Evolutionary conservation across 1,140 invertebrate species (phyloP), one percentile per base, ranked within the genome.

Genomic region (Popillia japonica): DNA sequence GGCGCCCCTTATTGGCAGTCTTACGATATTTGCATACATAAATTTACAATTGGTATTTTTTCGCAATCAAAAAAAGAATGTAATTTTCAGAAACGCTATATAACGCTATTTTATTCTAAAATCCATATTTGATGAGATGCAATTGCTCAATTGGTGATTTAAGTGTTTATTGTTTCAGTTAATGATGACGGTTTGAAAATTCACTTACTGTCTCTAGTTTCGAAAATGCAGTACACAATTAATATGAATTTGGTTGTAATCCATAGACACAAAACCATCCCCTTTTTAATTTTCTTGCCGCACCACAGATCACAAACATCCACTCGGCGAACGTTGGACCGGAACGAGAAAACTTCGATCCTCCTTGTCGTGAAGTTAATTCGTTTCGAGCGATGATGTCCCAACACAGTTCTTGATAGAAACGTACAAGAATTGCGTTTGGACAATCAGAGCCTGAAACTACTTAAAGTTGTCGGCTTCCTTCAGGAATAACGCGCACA

Each of bases 361-460:
- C 17, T 74, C 72, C 2, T 34, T 10, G 27, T 8, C 20, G 22
- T 68, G 61, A 10, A 34, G 72, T 41, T 41, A 74, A 74, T 41
- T 76, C 76, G 82, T 84, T 82, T 79, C 86, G 83, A 86, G 85
- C 86, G 83, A 83, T 86, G 86, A 86, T 85, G 86, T 85, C 86
- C 86, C 81, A 73, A 84, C 86, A 86, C 86, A 86, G 83, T 84
- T 82, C 86, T 86, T 85, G 86, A 81, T 84, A 80, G 55, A 83
- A 83, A 81, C 40, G 77, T 81, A 82, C 86, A 86, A 86, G 86
- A 86, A 86, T 86, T 86, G 86, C 86, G 86, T 86, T 86, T 86
- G 86, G 86, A 86, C 86, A 86, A 86, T 86, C 86, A 86, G 81
- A 82, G 85, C 86, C 84, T 84, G 82, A 83, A 85, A 86, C 83